Evolutionary conservation across 2,113 vertebrate genomes (phyloP).

Genomic region (Catagonus wagneri): DNA sequence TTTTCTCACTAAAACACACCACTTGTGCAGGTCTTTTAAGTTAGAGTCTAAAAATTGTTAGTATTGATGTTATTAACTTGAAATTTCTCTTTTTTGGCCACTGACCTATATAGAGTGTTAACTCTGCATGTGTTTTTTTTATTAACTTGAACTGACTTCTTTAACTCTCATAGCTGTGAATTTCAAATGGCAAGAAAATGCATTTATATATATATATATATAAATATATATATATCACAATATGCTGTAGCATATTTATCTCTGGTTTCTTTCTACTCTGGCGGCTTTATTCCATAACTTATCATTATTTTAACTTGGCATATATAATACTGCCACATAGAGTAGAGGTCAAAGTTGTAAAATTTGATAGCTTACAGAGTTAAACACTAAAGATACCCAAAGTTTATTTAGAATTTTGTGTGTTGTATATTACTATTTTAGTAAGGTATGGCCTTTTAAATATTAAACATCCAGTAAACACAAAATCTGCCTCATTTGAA

Average conservation of each 20-base stretch:
- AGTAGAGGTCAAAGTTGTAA: slow-evolving; percentile 74
- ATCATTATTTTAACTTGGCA: slow-evolving; percentile 73
- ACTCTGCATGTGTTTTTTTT: slow-evolving; percentile 61
- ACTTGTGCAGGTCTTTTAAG: slow-evolving; percentile 65
- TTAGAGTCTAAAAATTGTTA: slow-evolving; percentile 71
- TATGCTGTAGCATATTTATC: slow-evolving; percentile 76
- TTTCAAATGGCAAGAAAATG: slow-evolving; percentile 71
- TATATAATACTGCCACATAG: slow-evolving; percentile 72
- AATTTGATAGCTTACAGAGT: slow-evolving; percentile 71
- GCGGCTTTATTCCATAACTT: slow-evolving; percentile 68
- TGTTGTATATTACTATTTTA: slow-evolving; percentile 77
- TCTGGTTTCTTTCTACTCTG: slow-evolving; percentile 70
- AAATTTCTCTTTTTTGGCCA: slow-evolving; percentile 59
- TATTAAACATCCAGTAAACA: slow-evolving; percentile 73
- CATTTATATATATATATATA: slow-evolving; percentile 68
- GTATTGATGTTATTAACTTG: slow-evolving; percentile 53
- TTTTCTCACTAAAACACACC: slow-evolving; percentile 55
- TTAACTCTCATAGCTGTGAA: slow-evolving; percentile 61
- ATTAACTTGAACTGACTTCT: slow-evolving; percentile 64
- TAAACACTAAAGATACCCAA: slow-evolving; percentile 71
- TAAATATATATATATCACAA: too few species aligned
- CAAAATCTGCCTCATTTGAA: slow-evolving; percentile 80
- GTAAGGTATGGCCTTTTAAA: slow-evolving; percentile 77
- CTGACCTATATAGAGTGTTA: slow-evolving; percentile 56
- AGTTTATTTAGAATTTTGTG: slow-evolving; percentile 71